Conservation (phyloP, 2,113 vertebrate species). For the pig (Sus scrofa) region DNA sequence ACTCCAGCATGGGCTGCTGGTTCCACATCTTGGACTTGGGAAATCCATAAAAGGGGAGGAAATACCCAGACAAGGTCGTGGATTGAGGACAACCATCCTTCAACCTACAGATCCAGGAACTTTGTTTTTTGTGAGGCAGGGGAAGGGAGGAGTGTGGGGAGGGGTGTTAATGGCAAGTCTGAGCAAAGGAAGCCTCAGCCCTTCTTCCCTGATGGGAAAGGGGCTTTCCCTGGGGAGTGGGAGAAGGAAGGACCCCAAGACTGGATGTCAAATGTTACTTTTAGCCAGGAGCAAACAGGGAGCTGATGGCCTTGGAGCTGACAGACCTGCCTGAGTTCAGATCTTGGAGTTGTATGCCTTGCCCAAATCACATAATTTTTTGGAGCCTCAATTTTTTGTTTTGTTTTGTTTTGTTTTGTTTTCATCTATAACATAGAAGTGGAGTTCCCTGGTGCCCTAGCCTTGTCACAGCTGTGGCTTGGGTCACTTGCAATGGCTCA, state of each 20-base stretch:
- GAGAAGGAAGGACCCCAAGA: not conserved
- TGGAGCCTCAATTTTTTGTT: not conserved
- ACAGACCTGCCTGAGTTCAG: not conserved
- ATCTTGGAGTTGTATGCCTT: not conserved
- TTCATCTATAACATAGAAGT: not conserved
- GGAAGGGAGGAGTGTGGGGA: not conserved
- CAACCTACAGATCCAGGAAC: not conserved
- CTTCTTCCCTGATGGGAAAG: not conserved
- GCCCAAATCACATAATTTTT: not conserved
- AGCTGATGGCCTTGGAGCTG: not conserved
- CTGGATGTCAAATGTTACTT: not conserved
- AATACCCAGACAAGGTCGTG: not conserved
- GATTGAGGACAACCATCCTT: not conserved
- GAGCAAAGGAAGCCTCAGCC: not conserved
- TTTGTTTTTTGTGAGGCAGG: not conserved
- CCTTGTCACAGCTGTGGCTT: too few relatives aligned
- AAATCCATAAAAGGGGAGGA: not conserved
- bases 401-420: too few relatives aligned
- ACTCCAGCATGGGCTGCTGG: not conserved
- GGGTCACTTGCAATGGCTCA: too few relatives aligned
- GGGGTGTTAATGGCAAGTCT: not conserved
- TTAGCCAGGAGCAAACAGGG: not conserved
- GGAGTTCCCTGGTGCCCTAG: too few relatives aligned
- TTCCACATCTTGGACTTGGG: not conserved
- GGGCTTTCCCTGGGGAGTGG: not conserved